A percentile compares a stretch with the other conserved stretches of the same genome.
Evolutionary conservation across 2,797 vertebrate species (phyloP).

Genomic region (Argyrosomus regius): DNA sequence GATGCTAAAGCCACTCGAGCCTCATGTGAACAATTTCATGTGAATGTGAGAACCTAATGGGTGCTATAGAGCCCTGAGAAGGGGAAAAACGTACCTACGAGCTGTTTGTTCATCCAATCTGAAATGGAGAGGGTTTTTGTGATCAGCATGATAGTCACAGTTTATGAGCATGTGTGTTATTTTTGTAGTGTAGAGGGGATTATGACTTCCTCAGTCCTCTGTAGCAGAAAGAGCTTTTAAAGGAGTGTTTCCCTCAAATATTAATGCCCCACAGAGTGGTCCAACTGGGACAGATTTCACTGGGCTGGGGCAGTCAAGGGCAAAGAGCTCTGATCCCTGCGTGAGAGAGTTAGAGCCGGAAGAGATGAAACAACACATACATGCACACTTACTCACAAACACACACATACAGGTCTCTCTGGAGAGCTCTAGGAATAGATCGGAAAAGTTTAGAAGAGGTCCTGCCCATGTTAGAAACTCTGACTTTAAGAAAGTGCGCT

Average conservation of each 20-base stretch:
- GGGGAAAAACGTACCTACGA: background rate
- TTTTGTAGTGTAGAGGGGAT: conserved; percentile 57
- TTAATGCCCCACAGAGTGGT: conserved; percentile 74
- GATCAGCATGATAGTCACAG: conserved; percentile 35
- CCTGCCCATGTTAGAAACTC: conserved; percentile 13
- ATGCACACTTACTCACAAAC: conserved; percentile 16
- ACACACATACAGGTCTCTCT: conserved; percentile 44
- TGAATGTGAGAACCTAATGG: conserved; percentile 43
- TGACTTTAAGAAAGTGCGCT: conserved; percentile 59
- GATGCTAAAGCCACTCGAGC: conserved; percentile 9
- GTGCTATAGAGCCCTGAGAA: background rate
- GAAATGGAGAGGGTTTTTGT: conserved; percentile 28
- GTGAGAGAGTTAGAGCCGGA: conserved; percentile 53
- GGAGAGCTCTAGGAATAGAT: conserved; percentile 62
- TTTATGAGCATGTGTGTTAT: conserved; percentile 45
- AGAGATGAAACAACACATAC: conserved; percentile 46
- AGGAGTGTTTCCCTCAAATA: conserved; percentile 78
- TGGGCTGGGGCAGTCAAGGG: conserved; percentile 67
- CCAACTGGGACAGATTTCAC: conserved; percentile 78
- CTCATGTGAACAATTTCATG: background rate
- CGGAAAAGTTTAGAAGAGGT: conserved; percentile 52
- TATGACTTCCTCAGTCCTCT: conserved; percentile 60
- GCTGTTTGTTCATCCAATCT: conserved; percentile 21
- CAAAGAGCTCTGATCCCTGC: conserved; percentile 73
- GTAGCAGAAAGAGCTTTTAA: conserved; percentile 79